phyloP scores from a whole-genome alignment of 2,888 invertebrate genomes.

The Arrhopalites spinosus region DNA sequence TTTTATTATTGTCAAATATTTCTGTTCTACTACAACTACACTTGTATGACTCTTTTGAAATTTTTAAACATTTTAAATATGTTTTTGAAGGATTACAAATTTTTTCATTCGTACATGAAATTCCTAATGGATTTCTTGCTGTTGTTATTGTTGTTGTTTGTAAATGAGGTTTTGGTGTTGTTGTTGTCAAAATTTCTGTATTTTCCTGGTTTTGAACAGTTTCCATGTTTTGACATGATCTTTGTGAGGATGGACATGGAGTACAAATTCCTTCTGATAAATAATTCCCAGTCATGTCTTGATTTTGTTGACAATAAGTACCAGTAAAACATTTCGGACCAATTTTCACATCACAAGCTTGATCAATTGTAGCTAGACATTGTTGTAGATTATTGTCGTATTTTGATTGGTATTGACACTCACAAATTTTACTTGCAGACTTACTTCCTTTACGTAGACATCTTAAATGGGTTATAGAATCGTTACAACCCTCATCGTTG shows the following conservation, averaged over 20 bases:
- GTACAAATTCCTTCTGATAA: neutral
- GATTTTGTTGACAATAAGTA: neutral
- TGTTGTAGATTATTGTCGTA: neutral
- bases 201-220: too few relatives aligned
- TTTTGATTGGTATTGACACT: neutral
- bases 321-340: neutral
- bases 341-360: neutral
- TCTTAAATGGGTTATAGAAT: neutral
- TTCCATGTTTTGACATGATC: neutral
- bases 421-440: neutral
- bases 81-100: neutral
- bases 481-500: neutral
- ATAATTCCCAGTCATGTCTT: neutral
- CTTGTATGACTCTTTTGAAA: neutral
- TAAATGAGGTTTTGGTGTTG: too few relatives aligned
- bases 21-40: neutral
- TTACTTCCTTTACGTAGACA: neutral
- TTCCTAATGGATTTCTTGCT: neutral
- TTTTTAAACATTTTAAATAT: slow-evolving; percentile 5
- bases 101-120: neutral
- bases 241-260: neutral
- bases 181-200: too few relatives aligned
- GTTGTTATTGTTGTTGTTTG: too few relatives aligned
- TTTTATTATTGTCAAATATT: neutral
- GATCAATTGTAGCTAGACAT: neutral